A percentile compares a stretch with the other conserved stretches of the same genome.
phyloP scores from a whole-genome alignment of 2,888 invertebrate species.

The Drosophila merina region DNA sequence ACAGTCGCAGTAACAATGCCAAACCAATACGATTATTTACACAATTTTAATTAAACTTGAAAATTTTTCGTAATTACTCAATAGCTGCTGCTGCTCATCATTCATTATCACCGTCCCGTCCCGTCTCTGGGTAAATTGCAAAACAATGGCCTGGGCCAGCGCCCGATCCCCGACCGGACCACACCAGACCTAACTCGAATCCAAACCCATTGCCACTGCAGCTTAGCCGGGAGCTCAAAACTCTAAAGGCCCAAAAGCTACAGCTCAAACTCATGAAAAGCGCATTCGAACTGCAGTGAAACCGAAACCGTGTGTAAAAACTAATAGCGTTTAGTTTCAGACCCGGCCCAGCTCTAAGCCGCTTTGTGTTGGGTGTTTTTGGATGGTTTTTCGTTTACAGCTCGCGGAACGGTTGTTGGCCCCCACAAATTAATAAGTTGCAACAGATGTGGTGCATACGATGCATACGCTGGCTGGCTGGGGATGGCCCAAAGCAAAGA shows the following conservation, averaged over 20 bases:
- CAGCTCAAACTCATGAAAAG: constrained; percentile 23
- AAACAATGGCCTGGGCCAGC: constrained; percentile 34
- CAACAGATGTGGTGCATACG: constrained; percentile 33
- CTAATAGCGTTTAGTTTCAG: constrained; percentile 45
- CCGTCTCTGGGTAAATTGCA: constrained; percentile 27
- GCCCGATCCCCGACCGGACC: constrained; percentile 10
- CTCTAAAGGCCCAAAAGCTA: constrained; percentile 12
- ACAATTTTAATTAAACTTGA: constrained; percentile 53
- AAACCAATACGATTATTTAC: constrained; percentile 51
- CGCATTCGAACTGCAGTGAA: constrained; percentile 57
- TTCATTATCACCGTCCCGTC: constrained; percentile 23
- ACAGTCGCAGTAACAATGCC: constrained; percentile 27
- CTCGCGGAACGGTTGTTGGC: constrained; percentile 42
- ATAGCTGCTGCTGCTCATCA: constrained; percentile 36
- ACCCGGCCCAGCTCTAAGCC: constrained; percentile 30
- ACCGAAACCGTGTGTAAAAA: constrained; percentile 60
- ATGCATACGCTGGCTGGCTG: not conserved
- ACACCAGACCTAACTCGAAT: constrained; percentile 16
- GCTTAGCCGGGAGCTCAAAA: constrained; percentile 38
- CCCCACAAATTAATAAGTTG: constrained; percentile 45
- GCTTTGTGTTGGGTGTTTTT: constrained; percentile 32
- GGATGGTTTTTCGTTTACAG: constrained; percentile 22
- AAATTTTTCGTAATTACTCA: constrained; percentile 48
- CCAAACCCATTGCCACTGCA: constrained; percentile 38
- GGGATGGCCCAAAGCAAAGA: constrained; percentile 18